Evolutionary conservation across 1,140 invertebrate species (phyloP).

Genomic region (Lethrus apterus): DNA sequence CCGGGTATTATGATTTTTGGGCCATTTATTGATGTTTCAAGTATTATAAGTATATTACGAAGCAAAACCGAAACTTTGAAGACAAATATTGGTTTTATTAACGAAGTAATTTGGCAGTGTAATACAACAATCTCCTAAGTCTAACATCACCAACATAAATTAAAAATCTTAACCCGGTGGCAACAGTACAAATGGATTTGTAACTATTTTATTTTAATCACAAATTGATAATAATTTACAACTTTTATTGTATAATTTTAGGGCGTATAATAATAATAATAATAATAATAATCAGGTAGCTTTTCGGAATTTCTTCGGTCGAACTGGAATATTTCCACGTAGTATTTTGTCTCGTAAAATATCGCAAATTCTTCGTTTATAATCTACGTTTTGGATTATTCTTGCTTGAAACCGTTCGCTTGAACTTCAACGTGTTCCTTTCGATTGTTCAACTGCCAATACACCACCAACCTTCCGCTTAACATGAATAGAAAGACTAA

Average conservation of each 20-base stretch:
- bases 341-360: too few species aligned
- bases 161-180: not conserved
- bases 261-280: not conserved
- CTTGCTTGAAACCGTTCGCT: constrained; percentile 57
- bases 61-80: too few species aligned
- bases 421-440: constrained; percentile 49
- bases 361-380: constrained; percentile 1
- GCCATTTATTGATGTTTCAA: too few species aligned
- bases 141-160: too few species aligned
- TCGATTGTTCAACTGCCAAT: constrained; percentile 52
- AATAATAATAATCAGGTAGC: constrained; percentile 5
- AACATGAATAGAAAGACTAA: constrained; percentile 94
- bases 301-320: constrained; percentile 5
- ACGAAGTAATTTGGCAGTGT: constrained; percentile 9
- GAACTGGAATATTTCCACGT: not conserved
- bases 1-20: too few species aligned
- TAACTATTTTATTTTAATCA: not conserved
- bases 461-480: constrained; percentile 79
- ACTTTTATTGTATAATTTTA: not conserved
- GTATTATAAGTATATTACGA: too few species aligned
- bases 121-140: constrained; percentile 8
- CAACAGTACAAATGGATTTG: constrained; percentile 1
- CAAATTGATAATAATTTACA: constrained; percentile 4
- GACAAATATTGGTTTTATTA: constrained; percentile 10
- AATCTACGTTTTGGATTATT: constrained; percentile 39